These are phyloP conservation scores for Corticium candelabrum DNA, from an alignment of 37 sponge, comb jelly and placozoan genomes.

Conservation along the genomic window DNA sequence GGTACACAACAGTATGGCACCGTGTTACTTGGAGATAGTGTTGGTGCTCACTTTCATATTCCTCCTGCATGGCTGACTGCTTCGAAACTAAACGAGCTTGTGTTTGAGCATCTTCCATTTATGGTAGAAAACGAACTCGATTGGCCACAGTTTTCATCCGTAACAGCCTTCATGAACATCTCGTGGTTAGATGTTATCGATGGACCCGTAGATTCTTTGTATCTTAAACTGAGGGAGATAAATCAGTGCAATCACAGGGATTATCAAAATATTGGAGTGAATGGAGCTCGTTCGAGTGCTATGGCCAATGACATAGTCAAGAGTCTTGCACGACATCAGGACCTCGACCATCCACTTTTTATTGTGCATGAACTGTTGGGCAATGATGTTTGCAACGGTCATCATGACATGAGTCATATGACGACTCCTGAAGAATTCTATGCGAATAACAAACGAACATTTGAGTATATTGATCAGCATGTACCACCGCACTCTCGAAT, in stretches of 20 bases:
- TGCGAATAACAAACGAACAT: slow-evolving; percentile 27
- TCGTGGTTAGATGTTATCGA: slow-evolving; percentile 39
- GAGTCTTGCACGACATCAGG: slow-evolving; percentile 34
- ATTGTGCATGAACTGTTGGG: slow-evolving; percentile 60
- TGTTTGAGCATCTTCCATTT: slow-evolving; percentile 51
- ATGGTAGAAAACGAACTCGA: slow-evolving; percentile 85
- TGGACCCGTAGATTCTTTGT: slow-evolving; percentile 73
- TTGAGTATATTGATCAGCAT: slow-evolving; percentile 53
- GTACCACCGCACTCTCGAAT: slow-evolving; percentile 59
- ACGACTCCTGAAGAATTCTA: slow-evolving; percentile 82
- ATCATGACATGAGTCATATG: slow-evolving; percentile 63
- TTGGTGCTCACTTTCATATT: slow-evolving; percentile 84
- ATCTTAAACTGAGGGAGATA: slow-evolving; percentile 27
- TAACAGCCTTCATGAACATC: slow-evolving; percentile 55
- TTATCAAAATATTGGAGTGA: slow-evolving; percentile 85
- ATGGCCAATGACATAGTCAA: slow-evolving; percentile 50
- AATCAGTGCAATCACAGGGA: slow-evolving; percentile 90
- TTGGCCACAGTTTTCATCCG: slow-evolving; percentile 82
- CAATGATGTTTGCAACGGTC: slow-evolving; percentile 83
- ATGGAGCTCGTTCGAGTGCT: slow-evolving; percentile 60
- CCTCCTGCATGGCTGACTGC: slow-evolving; percentile 63
- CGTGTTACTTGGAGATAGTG: slow-evolving; percentile 76
- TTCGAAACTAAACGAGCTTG: slow-evolving; percentile 36
- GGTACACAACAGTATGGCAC: slow-evolving; percentile 62
- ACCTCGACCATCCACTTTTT: slow-evolving; percentile 52